Evolutionary conservation across 2,888 invertebrate species (phyloP).

Genomic region (Orchesellides sinensis): DNA sequence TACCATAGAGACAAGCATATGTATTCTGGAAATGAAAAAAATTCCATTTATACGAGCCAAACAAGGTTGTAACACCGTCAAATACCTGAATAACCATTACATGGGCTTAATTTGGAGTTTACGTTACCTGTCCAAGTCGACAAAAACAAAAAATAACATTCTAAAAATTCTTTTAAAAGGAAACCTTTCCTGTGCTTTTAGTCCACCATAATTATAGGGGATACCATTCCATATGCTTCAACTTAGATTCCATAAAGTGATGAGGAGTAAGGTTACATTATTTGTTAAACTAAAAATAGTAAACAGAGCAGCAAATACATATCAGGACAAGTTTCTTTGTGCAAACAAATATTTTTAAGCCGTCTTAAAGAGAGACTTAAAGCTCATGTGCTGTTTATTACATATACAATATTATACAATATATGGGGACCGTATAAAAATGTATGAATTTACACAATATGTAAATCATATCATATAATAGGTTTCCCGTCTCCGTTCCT

Average conservation of each 20-base stretch:
- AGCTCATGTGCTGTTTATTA: not conserved
- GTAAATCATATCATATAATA: not conserved
- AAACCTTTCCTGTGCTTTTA: not conserved
- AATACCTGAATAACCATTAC: not conserved
- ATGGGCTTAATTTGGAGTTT: slow-evolving; percentile 1
- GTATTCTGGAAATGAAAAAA: too few species aligned
- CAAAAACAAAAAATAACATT: not conserved
- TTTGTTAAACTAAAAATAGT: not conserved
- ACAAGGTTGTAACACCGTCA: slow-evolving; percentile 12
- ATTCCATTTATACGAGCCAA: not conserved
- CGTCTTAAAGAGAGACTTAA: not conserved
- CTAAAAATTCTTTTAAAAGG: not conserved
- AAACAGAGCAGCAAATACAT: not conserved
- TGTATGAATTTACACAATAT: not conserved
- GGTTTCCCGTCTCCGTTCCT: not conserved
- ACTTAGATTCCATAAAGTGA: not conserved
- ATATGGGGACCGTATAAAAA: not conserved
- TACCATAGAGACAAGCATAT: too few species aligned
- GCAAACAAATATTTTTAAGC: not conserved
- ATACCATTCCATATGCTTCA: not conserved
- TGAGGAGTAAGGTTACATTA: not conserved
- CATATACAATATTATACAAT: not conserved
- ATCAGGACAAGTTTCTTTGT: not conserved
- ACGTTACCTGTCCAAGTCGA: not conserved
- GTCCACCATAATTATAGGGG: not conserved